A percentile compares a stretch with the other conserved stretches of the same genome.
Conservation (phyloP, 2,888 invertebrate species). For the Himalopsyche japonica region DNA sequence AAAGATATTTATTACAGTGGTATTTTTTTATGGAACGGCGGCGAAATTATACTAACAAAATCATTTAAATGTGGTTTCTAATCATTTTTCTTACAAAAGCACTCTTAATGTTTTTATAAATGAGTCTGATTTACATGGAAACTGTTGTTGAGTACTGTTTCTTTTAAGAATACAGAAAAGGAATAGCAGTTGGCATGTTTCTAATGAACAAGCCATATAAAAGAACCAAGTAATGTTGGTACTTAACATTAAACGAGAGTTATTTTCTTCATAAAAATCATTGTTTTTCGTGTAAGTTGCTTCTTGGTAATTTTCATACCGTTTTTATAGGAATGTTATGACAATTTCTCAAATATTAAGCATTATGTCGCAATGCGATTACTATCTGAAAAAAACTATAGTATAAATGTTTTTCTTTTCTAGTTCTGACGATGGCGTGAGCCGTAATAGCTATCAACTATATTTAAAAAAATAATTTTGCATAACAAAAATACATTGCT, state of each 20-base stretch:
- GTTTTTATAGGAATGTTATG: background rate
- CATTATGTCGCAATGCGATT: background rate
- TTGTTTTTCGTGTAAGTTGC: background rate
- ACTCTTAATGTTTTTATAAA: too few relatives aligned
- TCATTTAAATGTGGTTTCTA: too few relatives aligned
- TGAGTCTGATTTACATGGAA: too few relatives aligned
- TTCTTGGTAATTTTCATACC: background rate
- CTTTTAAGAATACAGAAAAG: background rate
- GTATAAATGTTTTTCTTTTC: too few relatives aligned
- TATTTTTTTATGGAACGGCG: too few relatives aligned
- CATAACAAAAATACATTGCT: too few relatives aligned
- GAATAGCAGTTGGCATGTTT: background rate
- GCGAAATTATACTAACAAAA: too few relatives aligned
- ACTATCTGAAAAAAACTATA: background rate
- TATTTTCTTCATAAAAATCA: background rate
- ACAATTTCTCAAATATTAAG: background rate
- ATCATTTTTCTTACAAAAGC: too few relatives aligned
- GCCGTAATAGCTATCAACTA: too few relatives aligned
- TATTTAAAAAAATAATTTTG: too few relatives aligned
- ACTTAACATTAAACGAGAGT: background rate
- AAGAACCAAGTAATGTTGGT: background rate
- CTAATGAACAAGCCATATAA: background rate
- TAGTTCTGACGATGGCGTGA: too few relatives aligned
- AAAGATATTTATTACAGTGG: too few relatives aligned
- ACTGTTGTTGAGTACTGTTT: background rate